Percentiles rank a stretch among this genome's conserved stretches.
Evolutionary conservation across 2,797 vertebrate species (phyloP).

Genomic region (Dallia pectoralis): DNA sequence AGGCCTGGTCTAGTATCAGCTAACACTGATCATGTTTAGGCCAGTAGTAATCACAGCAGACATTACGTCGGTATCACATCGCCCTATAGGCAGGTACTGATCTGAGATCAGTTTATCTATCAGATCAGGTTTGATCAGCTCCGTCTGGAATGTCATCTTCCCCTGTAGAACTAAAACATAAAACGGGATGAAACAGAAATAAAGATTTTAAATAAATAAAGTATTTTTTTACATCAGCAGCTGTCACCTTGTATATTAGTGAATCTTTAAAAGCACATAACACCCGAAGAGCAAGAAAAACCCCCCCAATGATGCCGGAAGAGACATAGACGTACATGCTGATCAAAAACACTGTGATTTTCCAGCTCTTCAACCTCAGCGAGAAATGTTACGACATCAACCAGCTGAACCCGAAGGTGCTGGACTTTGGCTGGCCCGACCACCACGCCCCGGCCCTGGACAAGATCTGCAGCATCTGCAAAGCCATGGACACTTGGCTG

Average conservation of each 20-base stretch:
- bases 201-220: neutral
- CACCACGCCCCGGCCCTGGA: slow-evolving; percentile 94
- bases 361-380: slow-evolving; percentile 94
- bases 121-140: neutral
- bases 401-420: slow-evolving; percentile 90
- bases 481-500: slow-evolving; percentile 98
- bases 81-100: too few relatives aligned
- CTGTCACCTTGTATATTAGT: too few relatives aligned
- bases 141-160: neutral
- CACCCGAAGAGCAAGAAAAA: too few relatives aligned
- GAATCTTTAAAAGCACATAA: too few relatives aligned
- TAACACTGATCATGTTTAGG: neutral
- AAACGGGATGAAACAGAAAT: neutral
- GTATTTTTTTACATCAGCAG: neutral
- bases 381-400: slow-evolving; percentile 89
- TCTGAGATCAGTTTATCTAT: too few relatives aligned
- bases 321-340: neutral
- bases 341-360: neutral
- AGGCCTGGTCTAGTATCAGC: slow-evolving; percentile 23
- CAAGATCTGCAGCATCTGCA: slow-evolving; percentile 98
- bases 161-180: neutral
- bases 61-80: too few relatives aligned
- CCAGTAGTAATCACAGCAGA: neutral
- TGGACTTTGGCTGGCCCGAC: slow-evolving; percentile 98
- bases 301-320: too few relatives aligned